Percentiles rank a stretch among this genome's conserved stretches.
Conservation (phyloP, 53 echinoderm and acorn worm species). For the Temnopleurus reevesii region DNA sequence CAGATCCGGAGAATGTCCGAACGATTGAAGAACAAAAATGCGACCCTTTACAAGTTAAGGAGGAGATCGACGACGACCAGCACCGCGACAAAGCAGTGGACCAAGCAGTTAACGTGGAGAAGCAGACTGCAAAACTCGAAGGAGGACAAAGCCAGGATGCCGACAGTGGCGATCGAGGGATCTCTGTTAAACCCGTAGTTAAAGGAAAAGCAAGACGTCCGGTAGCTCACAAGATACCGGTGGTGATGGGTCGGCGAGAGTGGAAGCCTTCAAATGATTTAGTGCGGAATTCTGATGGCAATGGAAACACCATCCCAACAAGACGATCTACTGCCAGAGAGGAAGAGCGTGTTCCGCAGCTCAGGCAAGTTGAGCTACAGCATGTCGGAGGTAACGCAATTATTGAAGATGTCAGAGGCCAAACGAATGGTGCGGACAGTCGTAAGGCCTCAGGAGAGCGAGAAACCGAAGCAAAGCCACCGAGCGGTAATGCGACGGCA, state of each 20-base stretch:
- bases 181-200: not conserved
- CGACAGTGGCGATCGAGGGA: not conserved
- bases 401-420: not conserved
- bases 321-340: not conserved
- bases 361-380: constrained; percentile 3
- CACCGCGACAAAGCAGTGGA: not conserved
- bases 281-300: not conserved
- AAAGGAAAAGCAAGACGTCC: not conserved
- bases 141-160: not conserved
- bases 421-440: not conserved
- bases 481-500: not conserved
- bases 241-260: constrained; percentile 33
- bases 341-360: constrained; percentile 35
- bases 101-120: not conserved
- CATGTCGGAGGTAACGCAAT: not conserved
- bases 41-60: not conserved
- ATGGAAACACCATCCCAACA: not conserved
- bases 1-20: too few relatives aligned
- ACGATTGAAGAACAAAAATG: not conserved
- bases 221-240: constrained; percentile 40
- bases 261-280: not conserved
- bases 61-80: too few relatives aligned
- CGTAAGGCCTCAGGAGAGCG: not conserved
- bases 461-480: not conserved
- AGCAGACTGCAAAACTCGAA: not conserved